Base-by-base conservation (phyloP, 2,888 invertebrate genomes). In the Sminthurinus aureus region DNA sequence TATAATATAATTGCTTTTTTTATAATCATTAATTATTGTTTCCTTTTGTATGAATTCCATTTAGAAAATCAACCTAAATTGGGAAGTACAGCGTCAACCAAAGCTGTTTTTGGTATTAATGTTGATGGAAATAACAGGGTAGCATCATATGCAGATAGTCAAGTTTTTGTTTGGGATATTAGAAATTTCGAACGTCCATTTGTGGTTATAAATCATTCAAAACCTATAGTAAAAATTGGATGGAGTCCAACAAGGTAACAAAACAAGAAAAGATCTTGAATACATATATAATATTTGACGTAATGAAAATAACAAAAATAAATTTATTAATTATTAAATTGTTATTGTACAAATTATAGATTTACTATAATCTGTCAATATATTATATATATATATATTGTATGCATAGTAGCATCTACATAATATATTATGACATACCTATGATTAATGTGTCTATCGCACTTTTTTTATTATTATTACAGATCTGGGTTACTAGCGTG, bases 181-280 rank as follows among this genome's bases (percentile, higher is more conserved):
- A 92, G 98, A 83, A 94, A 94, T 89, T 94, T 97, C 89, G 95
- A 96, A 88, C 94, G 96, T 89, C 96, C 98, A 0, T 92, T 95
- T 86, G 91, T 95, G 51, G 93, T 94, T 15, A 91, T 96, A 84
- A 93, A 93, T 78, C 94, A 94, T 89, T 90, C 91, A 58, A 94
- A 94, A 89, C 93, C 93, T 83, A 92, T 96, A 82, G 92, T 93
- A 18, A 95, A 94, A 91, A 92, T 97, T 79, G 92, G 93, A 85
- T 98, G 98, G 98, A 96, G 97, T 90, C 96, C 97, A 4, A 96
- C 96, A 38, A 93, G 95, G 93, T 94, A 88, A 64, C n/a, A 15
- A 3, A 20, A 66, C 15, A n/a, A n/a, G n/a, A n/a, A n/a, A n/a
- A n/a, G n/a, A n/a, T n/a, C n/a, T n/a, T n/a, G n/a, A n/a, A n/a